Percentiles rank a stretch among this genome's conserved stretches.
phyloP scores from a whole-genome alignment of 2,888 invertebrate genomes.

The Terebella lapidaria region DNA sequence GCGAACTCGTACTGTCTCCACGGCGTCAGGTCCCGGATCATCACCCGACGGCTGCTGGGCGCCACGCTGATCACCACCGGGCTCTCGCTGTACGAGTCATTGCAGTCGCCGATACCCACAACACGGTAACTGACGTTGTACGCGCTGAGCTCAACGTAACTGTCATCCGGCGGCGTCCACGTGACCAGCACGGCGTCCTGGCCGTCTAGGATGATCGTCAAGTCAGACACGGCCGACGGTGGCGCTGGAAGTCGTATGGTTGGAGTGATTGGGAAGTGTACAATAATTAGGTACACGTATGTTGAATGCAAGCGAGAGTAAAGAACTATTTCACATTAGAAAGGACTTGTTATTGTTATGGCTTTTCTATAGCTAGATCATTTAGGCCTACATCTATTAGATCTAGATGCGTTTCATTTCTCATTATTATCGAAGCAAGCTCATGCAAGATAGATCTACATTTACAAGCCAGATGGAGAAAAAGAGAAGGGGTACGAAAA shows the following conservation, averaged over 20 bases:
- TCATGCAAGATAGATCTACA: no score
- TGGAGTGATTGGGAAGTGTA: background rate
- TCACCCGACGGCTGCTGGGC: background rate
- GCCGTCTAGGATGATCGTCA: constrained; percentile 1
- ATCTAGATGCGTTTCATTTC: no score
- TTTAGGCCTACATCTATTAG: no score
- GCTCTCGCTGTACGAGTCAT: constrained; percentile 3
- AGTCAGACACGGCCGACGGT: constrained; percentile 8
- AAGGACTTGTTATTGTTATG: no score
- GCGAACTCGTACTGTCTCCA: constrained; percentile 6
- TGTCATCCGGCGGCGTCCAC: constrained; percentile 12
- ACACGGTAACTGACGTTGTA: constrained; percentile 26
- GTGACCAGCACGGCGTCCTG: constrained; percentile 1
- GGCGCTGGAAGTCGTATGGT: constrained; percentile 10
- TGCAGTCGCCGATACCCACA: constrained; percentile 32
- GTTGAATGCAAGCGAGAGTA: no score
- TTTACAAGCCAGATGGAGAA: no score
- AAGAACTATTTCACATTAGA: no score
- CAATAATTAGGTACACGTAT: no score
- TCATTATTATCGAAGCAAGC: no score
- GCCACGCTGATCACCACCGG: background rate
- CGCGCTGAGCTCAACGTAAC: background rate
- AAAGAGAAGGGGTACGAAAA: no score
- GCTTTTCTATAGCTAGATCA: no score
- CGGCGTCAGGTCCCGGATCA: background rate